These are phyloP conservation scores for Perca fluviatilis DNA, from an alignment of 2,113 vertebrate species.

Conservation along the genomic window DNA sequence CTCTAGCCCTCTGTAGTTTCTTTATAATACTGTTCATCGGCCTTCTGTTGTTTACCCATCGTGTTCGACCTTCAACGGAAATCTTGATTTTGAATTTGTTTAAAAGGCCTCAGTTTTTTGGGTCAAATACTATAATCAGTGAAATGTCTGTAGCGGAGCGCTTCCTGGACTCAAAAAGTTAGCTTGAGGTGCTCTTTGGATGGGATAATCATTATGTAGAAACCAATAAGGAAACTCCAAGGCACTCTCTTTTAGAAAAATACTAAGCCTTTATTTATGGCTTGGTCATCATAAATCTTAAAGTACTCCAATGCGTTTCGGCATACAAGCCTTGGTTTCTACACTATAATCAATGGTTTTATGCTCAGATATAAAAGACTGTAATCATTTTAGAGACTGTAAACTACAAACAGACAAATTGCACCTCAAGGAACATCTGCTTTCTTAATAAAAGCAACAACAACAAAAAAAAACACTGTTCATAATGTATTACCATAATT, in stretches of 20 bases:
- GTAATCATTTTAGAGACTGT: neutral
- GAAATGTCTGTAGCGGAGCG: too few relatives aligned
- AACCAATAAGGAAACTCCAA: too few relatives aligned
- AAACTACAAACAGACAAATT: neutral
- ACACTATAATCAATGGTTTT: neutral
- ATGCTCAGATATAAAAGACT: neutral
- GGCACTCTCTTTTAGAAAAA: too few relatives aligned
- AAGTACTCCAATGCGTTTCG: too few relatives aligned
- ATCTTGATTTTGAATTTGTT: neutral
- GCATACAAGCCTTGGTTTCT: too few relatives aligned
- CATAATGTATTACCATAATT: neutral
- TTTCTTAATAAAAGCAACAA: neutral
- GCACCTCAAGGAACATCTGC: neutral
- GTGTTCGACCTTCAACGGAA: too few relatives aligned
- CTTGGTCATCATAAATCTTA: too few relatives aligned
- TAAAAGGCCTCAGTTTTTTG: neutral
- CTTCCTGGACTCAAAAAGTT: too few relatives aligned
- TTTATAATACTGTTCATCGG: neutral
- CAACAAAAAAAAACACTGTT: neutral
- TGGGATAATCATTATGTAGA: too few relatives aligned
- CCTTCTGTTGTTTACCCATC: too few relatives aligned
- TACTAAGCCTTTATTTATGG: too few relatives aligned
- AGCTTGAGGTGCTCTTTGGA: too few relatives aligned
- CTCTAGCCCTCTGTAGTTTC: neutral
- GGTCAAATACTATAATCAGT: neutral